Evolutionary conservation across 2,888 invertebrate species (phyloP).

Genomic region (Fabriciana adippe): DNA sequence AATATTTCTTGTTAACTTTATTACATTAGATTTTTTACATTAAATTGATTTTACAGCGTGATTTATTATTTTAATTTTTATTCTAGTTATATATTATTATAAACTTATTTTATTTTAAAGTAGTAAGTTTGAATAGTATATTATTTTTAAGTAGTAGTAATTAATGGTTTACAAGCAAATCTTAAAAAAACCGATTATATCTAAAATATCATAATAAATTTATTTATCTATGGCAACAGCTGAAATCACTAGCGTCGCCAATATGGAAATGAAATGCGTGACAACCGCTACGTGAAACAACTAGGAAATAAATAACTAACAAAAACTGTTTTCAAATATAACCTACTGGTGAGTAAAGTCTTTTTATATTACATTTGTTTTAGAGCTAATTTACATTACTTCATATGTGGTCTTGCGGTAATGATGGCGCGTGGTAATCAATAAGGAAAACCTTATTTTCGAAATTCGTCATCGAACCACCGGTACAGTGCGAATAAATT

Average conservation of each 20-base stretch:
- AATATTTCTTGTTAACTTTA: too few relatives aligned
- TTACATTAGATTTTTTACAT: too few relatives aligned
- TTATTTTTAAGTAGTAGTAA: too few relatives aligned
- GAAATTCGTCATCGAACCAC: slow-evolving; percentile 54
- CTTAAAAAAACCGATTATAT: background rate
- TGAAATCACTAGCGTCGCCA: slow-evolving; percentile 64
- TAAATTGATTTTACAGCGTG: too few relatives aligned
- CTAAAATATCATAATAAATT: background rate
- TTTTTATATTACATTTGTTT: slow-evolving; percentile 32
- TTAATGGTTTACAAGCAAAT: too few relatives aligned
- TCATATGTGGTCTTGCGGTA: slow-evolving; percentile 17
- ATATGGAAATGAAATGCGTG: slow-evolving; percentile 77
- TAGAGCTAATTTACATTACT: slow-evolving; percentile 15
- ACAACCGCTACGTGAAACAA: slow-evolving; percentile 71
- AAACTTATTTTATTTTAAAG: too few relatives aligned
- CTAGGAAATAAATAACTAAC: slow-evolving; percentile 73
- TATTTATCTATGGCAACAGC: slow-evolving; percentile 33
- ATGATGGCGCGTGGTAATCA: slow-evolving; percentile 34
- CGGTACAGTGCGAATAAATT: slow-evolving; percentile 52
- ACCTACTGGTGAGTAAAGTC: slow-evolving; percentile 66
- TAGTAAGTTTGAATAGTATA: too few relatives aligned
- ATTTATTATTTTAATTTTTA: too few relatives aligned
- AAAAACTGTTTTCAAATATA: slow-evolving; percentile 58
- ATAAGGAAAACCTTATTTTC: slow-evolving; percentile 47
- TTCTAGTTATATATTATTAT: too few relatives aligned